Conservation (phyloP, 1,140 invertebrate genomes). For the Prorops nasuta region DNA sequence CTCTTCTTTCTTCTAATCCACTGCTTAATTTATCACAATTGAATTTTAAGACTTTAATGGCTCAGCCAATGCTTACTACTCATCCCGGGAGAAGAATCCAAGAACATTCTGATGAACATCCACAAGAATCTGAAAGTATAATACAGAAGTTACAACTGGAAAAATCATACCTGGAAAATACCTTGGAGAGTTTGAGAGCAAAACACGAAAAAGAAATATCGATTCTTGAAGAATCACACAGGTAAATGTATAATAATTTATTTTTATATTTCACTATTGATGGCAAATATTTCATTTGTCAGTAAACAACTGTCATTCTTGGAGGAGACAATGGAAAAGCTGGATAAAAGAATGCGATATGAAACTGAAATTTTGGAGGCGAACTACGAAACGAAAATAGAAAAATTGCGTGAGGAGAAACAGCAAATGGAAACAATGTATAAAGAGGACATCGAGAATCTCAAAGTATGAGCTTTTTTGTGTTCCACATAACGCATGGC, state of each 20-base stretch:
- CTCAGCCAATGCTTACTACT: too few relatives aligned
- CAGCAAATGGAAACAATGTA: conserved; percentile 34
- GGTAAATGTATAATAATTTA: conserved; percentile 29
- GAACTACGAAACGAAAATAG: conserved; percentile 43
- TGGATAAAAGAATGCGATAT: conserved; percentile 39
- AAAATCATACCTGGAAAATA: conserved; percentile 41
- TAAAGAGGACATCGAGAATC: conserved; percentile 40
- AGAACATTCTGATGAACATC: too few relatives aligned
- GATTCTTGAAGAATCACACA: conserved; percentile 46
- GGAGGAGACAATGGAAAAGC: conserved; percentile 38
- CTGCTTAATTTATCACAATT: conserved; percentile 5
- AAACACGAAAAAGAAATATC: conserved; percentile 45
- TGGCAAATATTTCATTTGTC: conserved; percentile 11
- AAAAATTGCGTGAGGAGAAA: conserved; percentile 46
- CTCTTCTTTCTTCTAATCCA: conserved; percentile 10
- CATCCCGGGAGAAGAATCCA: too few relatives aligned
- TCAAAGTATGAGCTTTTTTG: conserved; percentile 30
- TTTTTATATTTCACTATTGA: conserved; percentile 8
- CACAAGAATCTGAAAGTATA: conserved; percentile 31
- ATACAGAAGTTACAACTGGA: conserved; percentile 40
- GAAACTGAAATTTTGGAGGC: conserved; percentile 39
- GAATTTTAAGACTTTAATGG: conserved; percentile 31
- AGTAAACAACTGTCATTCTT: conserved; percentile 46
- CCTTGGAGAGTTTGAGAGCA: conserved; percentile 39
- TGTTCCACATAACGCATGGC: not conserved